phyloP scores from a whole-genome alignment of 2,113 vertebrate genomes.

The Corapipo altera region DNA sequence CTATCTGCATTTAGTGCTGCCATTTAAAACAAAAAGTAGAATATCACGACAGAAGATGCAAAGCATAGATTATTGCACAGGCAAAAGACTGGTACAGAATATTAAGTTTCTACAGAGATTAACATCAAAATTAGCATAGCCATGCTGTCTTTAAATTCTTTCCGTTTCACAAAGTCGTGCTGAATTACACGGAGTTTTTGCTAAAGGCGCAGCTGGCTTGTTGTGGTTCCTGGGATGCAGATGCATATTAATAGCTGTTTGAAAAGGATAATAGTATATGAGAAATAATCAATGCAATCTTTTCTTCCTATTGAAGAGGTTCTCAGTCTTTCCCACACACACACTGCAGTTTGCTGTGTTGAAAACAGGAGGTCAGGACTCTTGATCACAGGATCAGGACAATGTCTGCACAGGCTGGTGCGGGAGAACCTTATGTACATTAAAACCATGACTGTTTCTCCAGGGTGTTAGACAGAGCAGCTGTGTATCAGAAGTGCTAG shows the following conservation, averaged over 20 bases:
- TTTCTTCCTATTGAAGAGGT: neutral
- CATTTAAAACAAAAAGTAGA: conserved; percentile 2
- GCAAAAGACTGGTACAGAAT: conserved; percentile 11
- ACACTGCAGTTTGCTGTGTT: neutral
- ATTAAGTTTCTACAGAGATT: conserved; percentile 40
- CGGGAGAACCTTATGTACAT: neutral
- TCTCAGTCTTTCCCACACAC: neutral
- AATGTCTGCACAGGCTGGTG: neutral
- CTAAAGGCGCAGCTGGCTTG: conserved; percentile 1
- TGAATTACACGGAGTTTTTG: neutral
- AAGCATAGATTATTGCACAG: neutral
- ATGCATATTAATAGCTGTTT: conserved; percentile 6
- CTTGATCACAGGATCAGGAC: neutral
- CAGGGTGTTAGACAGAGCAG: neutral
- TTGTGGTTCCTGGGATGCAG: conserved; percentile 5
- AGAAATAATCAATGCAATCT: neutral
- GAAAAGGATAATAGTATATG: neutral
- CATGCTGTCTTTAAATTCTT: conserved; percentile 8
- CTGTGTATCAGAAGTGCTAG: neutral
- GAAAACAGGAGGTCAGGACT: neutral
- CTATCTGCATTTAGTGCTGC: neutral
- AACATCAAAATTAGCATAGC: conserved; percentile 37
- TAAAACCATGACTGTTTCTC: neutral
- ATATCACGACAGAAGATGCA: neutral
- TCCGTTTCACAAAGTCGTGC: neutral